Percentiles rank a stretch among this genome's conserved stretches.
These are phyloP conservation scores for Lamellibrachia columna DNA, from an alignment of 2,888 invertebrate species.

Conservation along the genomic window DNA sequence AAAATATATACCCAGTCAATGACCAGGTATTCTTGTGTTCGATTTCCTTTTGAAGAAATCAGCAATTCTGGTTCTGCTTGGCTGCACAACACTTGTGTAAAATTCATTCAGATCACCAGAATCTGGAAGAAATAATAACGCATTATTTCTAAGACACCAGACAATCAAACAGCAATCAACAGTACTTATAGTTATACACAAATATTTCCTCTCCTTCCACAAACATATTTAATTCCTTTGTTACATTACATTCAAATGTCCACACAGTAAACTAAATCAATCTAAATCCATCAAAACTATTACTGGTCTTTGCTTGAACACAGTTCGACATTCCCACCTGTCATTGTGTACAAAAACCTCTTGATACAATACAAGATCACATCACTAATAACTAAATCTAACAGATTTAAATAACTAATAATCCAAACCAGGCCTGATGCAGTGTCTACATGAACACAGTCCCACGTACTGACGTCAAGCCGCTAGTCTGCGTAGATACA, in stretches of 20 bases:
- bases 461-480: neutral
- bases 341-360: neutral
- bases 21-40: neutral
- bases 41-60: neutral
- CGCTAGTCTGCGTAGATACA: neutral
- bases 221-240: neutral
- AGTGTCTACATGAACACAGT: neutral
- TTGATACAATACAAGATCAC: neutral
- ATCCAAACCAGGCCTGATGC: neutral
- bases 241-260: neutral
- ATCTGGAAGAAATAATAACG: neutral
- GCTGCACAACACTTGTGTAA: neutral
- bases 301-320: neutral
- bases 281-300: neutral
- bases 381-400: neutral
- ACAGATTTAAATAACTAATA: neutral
- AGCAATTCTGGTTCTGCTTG: neutral
- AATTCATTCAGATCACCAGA: neutral
- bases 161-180: neutral
- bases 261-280: neutral
- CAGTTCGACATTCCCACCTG: neutral
- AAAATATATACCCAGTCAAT: neutral
- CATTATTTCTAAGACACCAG: neutral
- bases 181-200: neutral
- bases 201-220: neutral